Base-by-base conservation (phyloP, 2,113 vertebrate species). In the Cavia porcellus region DNA sequence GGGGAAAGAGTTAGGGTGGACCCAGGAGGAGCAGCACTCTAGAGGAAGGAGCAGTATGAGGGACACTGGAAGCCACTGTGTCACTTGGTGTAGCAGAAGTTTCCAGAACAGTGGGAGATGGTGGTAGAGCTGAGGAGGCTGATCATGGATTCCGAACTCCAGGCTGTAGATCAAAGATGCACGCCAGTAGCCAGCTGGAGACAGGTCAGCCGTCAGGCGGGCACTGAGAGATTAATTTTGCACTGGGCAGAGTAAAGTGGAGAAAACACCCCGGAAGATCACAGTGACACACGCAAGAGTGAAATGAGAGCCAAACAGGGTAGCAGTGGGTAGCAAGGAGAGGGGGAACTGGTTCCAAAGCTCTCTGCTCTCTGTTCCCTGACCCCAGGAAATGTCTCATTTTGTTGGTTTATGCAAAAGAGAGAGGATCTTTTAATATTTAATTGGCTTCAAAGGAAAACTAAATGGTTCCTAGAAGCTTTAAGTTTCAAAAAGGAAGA, bases 401-500 rank as follows among this genome's bases (percentile, higher is more conserved):
- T 62, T 61, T 59, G 45, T 82, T 95, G 91, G 79, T 47, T 89
- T 79, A 62, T 64, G 72, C 66, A 72, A 85, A 86, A 19, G 20
- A 38, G 15, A 8, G 25, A 95, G 45, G 59, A 28, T 57, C 59
- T 32, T 94, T 94, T 55, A 91, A 70, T 91, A 82, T 52, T 93
- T 88, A 90, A 70, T 70, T 81, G 59, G 47, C 57, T 91, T 93
- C 83, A 94, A 91, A 86, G 45, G 86, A 89, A 91, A 64, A 86
- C 57, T 45, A 81, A 89, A 86, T 77, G 45, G 86, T 93, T 93
- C 35, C 45, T 22, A 7, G 52, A 87, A 95, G 80, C 42, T 86
- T 93, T 94, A 20, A 38, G 93, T 86, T 94, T 81, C 38, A 72
- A 89, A 95, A 93, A 81, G 25, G 83, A 89, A 94, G 79, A 82